These are phyloP conservation scores for Drosophila suzukii DNA, from an alignment of 1,140 invertebrate genomes.

Conservation along the genomic window DNA sequence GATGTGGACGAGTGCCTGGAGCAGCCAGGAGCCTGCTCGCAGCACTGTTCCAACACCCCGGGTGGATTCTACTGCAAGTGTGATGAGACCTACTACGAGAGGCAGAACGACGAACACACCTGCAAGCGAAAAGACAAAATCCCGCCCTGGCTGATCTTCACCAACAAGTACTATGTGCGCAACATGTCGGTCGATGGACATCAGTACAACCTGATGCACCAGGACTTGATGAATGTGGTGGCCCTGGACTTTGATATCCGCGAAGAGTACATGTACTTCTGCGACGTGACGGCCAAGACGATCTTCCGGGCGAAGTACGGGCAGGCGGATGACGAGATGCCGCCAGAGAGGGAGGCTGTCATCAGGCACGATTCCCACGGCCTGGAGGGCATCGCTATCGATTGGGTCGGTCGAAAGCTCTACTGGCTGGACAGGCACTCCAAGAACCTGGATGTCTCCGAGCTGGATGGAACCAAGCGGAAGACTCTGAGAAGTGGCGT, in stretches of 20 bases:
- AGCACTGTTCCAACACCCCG: constrained; percentile 97
- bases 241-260: constrained; percentile 96
- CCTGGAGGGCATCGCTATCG: constrained; percentile 97
- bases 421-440: constrained; percentile 99
- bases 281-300: constrained; percentile 97
- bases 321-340: constrained; percentile 76
- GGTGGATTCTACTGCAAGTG: constrained; percentile 99
- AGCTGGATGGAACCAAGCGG: constrained; percentile 96
- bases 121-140: constrained; percentile 94
- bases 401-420: constrained; percentile 98
- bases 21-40: constrained; percentile 95
- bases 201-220: constrained; percentile 94
- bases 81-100: constrained; percentile 95
- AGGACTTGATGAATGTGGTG: constrained; percentile 98
- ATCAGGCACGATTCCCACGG: constrained; percentile 97
- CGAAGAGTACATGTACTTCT: constrained; percentile 95
- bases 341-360: constrained; percentile 90
- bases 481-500: constrained; percentile 95
- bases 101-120: constrained; percentile 93
- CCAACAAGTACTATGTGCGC: constrained; percentile 98
- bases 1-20: constrained; percentile 98
- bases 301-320: constrained; percentile 91
- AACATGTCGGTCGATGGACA: constrained; percentile 96
- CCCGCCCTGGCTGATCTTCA: constrained; percentile 97
- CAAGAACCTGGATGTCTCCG: constrained; percentile 96